Percentiles rank a stretch among this genome's conserved stretches.
These are phyloP conservation scores for Ricordea florida DNA, from an alignment of 92 coral and sea anemone genomes.

Conservation along the genomic window DNA sequence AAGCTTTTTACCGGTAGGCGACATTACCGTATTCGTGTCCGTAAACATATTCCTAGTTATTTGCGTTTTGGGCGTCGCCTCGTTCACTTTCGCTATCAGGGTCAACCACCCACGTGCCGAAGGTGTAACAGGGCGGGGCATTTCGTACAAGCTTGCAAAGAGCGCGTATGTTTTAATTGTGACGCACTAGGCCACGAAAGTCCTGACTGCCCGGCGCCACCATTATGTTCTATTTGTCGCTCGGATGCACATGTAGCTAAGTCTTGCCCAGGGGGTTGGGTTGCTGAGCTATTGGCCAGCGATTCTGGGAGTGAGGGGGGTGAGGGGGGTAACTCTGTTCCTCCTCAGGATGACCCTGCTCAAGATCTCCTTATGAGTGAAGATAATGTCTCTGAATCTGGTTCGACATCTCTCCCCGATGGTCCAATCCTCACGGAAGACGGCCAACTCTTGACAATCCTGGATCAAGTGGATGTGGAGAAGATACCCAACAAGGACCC, in stretches of 20 bases:
- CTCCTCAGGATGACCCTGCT: neutral
- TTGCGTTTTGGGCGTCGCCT: neutral
- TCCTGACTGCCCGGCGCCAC: neutral
- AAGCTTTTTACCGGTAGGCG: neutral
- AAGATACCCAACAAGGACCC: no score
- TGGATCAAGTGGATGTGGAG: no score
- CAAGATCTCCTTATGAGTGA: no score
- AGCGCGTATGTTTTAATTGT: neutral
- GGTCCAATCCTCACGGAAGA: no score
- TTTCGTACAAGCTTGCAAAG: neutral
- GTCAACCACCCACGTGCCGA: neutral
- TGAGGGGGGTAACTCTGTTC: neutral
- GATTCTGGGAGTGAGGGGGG: neutral
- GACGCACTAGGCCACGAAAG: slow-evolving; percentile 1
- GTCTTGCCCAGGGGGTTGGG: no score
- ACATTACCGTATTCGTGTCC: neutral
- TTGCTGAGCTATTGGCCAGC: no score
- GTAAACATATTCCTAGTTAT: neutral
- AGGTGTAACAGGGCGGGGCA: slow-evolving; percentile 3
- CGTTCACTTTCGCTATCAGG: neutral
- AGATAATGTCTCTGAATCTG: no score
- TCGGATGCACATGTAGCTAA: no score
- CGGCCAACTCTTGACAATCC: no score
- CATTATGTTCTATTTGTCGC: neutral
- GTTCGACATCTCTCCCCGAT: no score